Percentiles rank a stretch among this genome's conserved stretches.
Conservation (phyloP, 2,797 vertebrate genomes). For the Macroramphosus scolopax region DNA sequence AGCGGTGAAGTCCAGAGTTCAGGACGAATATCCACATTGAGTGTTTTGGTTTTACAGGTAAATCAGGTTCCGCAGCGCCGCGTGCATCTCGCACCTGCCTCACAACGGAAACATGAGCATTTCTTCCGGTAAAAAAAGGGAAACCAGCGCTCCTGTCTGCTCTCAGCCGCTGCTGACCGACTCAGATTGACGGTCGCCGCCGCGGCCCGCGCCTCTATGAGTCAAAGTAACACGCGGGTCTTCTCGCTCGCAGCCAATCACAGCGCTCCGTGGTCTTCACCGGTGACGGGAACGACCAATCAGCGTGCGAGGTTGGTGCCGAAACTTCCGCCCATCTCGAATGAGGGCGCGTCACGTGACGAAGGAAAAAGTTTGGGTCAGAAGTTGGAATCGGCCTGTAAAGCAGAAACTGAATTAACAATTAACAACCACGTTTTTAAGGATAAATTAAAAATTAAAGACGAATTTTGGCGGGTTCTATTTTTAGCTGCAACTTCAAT, state of each 20-base stretch:
- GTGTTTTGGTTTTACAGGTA: background rate
- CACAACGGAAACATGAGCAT: too few species aligned
- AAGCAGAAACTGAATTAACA: background rate
- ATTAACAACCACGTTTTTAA: background rate
- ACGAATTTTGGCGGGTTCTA: background rate
- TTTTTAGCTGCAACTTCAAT: too few species aligned
- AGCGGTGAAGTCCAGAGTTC: slow-evolving; percentile 31
- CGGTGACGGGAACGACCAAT: slow-evolving; percentile 81
- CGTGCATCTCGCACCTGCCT: too few species aligned
- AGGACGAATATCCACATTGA: slow-evolving; percentile 63
- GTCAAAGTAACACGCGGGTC: slow-evolving; percentile 74
- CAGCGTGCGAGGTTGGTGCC: slow-evolving; percentile 11
- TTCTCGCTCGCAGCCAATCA: slow-evolving; percentile 79
- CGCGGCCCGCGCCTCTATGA: slow-evolving; percentile 82
- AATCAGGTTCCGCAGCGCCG: too few species aligned
- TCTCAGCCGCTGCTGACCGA: slow-evolving; percentile 78
- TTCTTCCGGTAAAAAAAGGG: rapidly evolving
- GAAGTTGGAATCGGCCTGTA: slow-evolving; percentile 22
- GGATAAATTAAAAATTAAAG: background rate
- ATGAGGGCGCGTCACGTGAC: slow-evolving; percentile 35
- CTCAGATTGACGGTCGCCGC: slow-evolving; percentile 86
- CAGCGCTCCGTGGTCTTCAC: slow-evolving; percentile 26
- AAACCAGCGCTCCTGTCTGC: slow-evolving; percentile 41
- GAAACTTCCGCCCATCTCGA: slow-evolving; percentile 37
- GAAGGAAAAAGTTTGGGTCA: slow-evolving; percentile 12